phyloP scores from a whole-genome alignment of 2,113 vertebrate genomes.

The Eulemur macaco region DNA sequence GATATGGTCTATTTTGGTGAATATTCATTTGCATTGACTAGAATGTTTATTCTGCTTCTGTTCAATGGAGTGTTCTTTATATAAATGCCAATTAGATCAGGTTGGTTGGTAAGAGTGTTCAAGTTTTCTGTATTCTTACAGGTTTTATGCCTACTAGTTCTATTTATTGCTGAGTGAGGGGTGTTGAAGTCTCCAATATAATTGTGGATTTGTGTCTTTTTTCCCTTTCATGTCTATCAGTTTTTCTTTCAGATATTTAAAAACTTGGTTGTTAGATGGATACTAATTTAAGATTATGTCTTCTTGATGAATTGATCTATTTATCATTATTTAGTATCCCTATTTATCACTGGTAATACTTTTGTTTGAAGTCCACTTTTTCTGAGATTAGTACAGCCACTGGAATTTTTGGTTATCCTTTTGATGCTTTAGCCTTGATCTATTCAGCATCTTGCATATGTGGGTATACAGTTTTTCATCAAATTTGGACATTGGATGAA shows the following conservation, averaged over 20 bases:
- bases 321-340: not conserved
- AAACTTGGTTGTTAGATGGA: not conserved
- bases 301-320: not conserved
- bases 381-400: not conserved
- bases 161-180: not conserved
- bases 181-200: not conserved
- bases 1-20: not conserved
- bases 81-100: not conserved
- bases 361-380: not conserved
- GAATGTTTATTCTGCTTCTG: not conserved
- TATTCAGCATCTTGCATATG: not conserved
- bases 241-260: not conserved
- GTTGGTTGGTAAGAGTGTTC: not conserved
- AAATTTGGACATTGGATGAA: not conserved
- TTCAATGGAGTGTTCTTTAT: not conserved
- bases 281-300: not conserved
- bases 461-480: not conserved
- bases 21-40: not conserved
- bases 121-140: not conserved
- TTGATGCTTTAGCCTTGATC: not conserved
- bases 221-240: not conserved
- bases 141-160: not conserved
- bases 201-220: not conserved
- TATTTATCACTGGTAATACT: not conserved
- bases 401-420: not conserved